These are phyloP conservation scores for Drosophila cognata DNA, from an alignment of 2,888 invertebrate genomes.

Conservation along the genomic window DNA sequence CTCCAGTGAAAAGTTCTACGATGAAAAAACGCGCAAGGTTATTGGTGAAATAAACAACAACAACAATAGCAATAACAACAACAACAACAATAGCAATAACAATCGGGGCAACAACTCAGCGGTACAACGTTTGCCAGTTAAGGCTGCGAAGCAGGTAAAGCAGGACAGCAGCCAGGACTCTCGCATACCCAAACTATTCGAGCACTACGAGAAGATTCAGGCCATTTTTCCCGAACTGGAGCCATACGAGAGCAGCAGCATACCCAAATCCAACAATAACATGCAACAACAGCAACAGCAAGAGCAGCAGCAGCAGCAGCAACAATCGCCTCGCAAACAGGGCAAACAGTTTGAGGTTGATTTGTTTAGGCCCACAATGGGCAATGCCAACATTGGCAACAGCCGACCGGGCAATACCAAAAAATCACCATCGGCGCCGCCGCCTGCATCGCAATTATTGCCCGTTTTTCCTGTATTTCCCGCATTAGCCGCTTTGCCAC, in stretches of 20 bases:
- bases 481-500: conserved; percentile 10
- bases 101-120: conserved; percentile 30
- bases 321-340: conserved; percentile 49
- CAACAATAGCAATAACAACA: conserved; percentile 42
- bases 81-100: conserved; percentile 30
- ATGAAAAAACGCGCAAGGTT: conserved; percentile 76
- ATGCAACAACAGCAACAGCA: conserved; percentile 17
- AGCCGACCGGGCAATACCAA: conserved; percentile 84
- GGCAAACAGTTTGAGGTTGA: conserved; percentile 70
- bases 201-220: conserved; percentile 91
- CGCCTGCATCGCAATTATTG: conserved; percentile 61
- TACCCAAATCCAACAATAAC: conserved; percentile 46
- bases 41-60: conserved; percentile 68
- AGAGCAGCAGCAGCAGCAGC: conserved; percentile 8
- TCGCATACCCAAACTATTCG: conserved; percentile 90
- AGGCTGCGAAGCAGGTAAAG: conserved; percentile 85
- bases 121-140: conserved; percentile 73
- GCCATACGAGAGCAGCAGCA: conserved; percentile 83
- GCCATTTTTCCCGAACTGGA: conserved; percentile 91
- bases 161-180: conserved; percentile 81
- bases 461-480: conserved; percentile 52
- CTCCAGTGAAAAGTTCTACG: conserved; percentile 72
- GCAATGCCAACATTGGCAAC: conserved; percentile 35
- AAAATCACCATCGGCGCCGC: conserved; percentile 80
- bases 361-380: conserved; percentile 57